phyloP scores from a whole-genome alignment of 2,888 invertebrate genomes.

The Lumbricus terrestris region DNA sequence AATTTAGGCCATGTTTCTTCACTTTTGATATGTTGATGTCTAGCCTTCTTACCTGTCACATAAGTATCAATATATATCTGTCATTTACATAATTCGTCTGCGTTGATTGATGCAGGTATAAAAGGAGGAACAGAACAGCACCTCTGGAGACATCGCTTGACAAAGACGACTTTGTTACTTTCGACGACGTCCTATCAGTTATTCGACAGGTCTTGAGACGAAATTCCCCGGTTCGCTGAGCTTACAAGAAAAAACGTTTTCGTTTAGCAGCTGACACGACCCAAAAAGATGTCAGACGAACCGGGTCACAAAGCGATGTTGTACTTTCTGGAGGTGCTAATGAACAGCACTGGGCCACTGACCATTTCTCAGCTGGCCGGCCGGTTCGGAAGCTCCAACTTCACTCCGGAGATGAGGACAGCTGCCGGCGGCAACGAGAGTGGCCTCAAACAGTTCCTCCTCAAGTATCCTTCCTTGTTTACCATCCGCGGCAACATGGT shows the following conservation, averaged over 20 bases:
- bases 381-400: conserved; percentile 97
- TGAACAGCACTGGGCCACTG: conserved; percentile 88
- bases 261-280: background rate
- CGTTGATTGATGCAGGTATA: conserved; percentile 6
- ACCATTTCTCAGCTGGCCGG: conserved; percentile 96
- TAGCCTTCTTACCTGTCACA: background rate
- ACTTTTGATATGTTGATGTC: background rate
- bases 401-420: conserved; percentile 89
- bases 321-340: conserved; percentile 93
- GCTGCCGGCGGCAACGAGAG: conserved; percentile 81
- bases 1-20: background rate
- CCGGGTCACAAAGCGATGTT: conserved; percentile 67
- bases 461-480: conserved; percentile 94
- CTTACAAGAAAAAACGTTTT: background rate
- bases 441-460: conserved; percentile 91
- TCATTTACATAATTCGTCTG: background rate
- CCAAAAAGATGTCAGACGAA: conserved; percentile 47
- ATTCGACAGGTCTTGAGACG: background rate
- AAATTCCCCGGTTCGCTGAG: background rate
- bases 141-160: conserved; percentile 8
- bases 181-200: background rate
- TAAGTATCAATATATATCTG: background rate
- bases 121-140: background rate
- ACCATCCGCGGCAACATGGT: conserved; percentile 71
- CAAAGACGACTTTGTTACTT: background rate